A percentile compares a stretch with the other conserved stretches of the same genome.
These are phyloP conservation scores for Xylota segnis DNA, from an alignment of 2,888 invertebrate species.

Conservation along the genomic window DNA sequence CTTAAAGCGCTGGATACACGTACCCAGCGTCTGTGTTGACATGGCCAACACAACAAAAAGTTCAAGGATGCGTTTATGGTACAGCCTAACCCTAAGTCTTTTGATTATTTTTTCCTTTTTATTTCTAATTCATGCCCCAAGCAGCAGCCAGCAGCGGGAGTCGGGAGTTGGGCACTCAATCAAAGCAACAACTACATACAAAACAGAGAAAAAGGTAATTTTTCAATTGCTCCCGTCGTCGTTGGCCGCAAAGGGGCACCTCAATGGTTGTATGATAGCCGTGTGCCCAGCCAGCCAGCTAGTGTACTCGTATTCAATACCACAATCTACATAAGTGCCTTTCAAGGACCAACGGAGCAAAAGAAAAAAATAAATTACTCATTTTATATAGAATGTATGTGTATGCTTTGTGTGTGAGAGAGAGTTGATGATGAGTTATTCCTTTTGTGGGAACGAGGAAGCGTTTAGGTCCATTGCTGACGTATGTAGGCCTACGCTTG, in stretches of 20 bases:
- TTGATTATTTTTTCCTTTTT: conserved; percentile 64
- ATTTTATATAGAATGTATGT: conserved; percentile 43
- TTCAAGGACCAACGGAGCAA: conserved; percentile 65
- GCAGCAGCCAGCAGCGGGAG: too few species aligned
- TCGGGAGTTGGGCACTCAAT: conserved; percentile 41
- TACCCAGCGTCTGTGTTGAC: conserved; percentile 59
- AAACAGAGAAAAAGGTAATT: conserved; percentile 63
- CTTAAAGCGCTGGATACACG: conserved; percentile 16
- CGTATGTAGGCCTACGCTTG: conserved; percentile 38
- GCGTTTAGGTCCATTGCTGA: conserved; percentile 61
- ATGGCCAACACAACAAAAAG: conserved; percentile 55
- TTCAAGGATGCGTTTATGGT: conserved; percentile 50
- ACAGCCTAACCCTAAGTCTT: conserved; percentile 49
- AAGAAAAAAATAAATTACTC: conserved; percentile 62
- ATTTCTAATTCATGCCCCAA: conserved; percentile 62
- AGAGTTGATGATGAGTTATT: conserved; percentile 62
- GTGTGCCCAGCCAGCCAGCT: conserved; percentile 30
- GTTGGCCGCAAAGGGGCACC: conserved; percentile 63
- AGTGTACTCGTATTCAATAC: conserved; percentile 55
- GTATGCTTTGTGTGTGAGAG: conserved; percentile 28
- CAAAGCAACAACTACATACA: conserved; percentile 67
- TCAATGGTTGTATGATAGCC: conserved; percentile 46
- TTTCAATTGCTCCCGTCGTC: conserved; percentile 71
- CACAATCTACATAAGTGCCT: conserved; percentile 74
- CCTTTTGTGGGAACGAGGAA: conserved; percentile 61